phyloP scores from a whole-genome alignment of 1,140 invertebrate genomes.

The Drosophila serrata region DNA sequence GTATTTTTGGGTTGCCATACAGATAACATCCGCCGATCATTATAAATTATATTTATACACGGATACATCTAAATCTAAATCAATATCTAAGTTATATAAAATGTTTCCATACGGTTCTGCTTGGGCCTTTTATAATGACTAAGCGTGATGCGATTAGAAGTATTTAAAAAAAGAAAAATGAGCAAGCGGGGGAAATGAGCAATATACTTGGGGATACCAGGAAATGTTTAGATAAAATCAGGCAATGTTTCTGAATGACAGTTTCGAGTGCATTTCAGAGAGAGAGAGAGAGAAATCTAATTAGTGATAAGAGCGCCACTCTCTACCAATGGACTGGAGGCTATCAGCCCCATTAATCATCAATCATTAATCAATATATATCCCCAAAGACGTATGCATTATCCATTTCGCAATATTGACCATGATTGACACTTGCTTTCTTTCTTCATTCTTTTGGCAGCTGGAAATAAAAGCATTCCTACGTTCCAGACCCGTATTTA shows the following conservation, averaged over 20 bases:
- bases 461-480: neutral
- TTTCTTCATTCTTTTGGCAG: neutral
- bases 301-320: conserved; percentile 9
- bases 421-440: conserved; percentile 3
- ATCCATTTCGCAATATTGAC: conserved; percentile 8
- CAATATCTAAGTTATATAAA: conserved; percentile 15
- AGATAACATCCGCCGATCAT: conserved; percentile 12
- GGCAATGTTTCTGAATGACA: conserved; percentile 8
- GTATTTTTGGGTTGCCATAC: neutral
- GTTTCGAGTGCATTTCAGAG: conserved; percentile 8
- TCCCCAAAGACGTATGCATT: neutral
- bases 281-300: conserved; percentile 1
- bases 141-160: conserved; percentile 24
- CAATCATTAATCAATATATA: conserved; percentile 15
- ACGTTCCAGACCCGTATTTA: neutral
- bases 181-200: conserved; percentile 10
- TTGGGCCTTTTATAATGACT: conserved; percentile 12
- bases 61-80: neutral
- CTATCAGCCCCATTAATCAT: conserved; percentile 14
- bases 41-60: conserved; percentile 13
- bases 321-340: neutral
- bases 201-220: conserved; percentile 16
- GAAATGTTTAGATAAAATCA: conserved; percentile 15
- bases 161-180: conserved; percentile 30
- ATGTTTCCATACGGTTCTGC: conserved; percentile 1